Conservation (phyloP, 2,888 invertebrate species). For the Nezara viridula region DNA sequence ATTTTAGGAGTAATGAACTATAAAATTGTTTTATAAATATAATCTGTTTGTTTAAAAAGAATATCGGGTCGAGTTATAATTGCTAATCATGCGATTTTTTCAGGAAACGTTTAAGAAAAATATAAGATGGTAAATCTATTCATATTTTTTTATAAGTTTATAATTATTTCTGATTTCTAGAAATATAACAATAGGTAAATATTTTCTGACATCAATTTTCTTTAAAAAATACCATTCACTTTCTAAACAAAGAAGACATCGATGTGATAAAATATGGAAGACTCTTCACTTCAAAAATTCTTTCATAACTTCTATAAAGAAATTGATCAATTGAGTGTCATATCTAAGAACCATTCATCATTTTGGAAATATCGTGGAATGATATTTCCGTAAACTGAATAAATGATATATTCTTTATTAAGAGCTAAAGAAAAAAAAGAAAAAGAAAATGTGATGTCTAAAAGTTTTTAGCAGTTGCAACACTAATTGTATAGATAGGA, state of each 20-base stretch:
- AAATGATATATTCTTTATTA: background rate
- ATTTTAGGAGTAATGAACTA: background rate
- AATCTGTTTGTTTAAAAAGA: background rate
- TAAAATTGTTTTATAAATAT: background rate
- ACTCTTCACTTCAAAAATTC: background rate
- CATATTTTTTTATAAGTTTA: too few species aligned
- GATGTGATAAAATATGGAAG: background rate
- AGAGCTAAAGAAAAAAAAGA: too few species aligned
- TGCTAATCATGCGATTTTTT: background rate
- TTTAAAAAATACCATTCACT: too few species aligned
- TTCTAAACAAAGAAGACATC: too few species aligned
- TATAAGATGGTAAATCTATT: too few species aligned
- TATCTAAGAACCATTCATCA: background rate
- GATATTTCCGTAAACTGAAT: background rate
- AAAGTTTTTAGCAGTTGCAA: too few species aligned
- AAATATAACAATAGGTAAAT: too few species aligned
- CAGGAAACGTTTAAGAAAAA: too few species aligned
- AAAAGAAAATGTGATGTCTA: too few species aligned
- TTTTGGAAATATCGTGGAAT: background rate
- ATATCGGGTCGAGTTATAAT: background rate
- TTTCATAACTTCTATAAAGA: background rate
- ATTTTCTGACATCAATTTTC: too few species aligned
- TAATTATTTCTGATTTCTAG: too few species aligned
- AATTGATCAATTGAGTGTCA: background rate
- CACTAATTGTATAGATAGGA: too few species aligned